Evolutionary conservation across 2,888 invertebrate genomes (phyloP), one percentile per base, ranked within the genome.

Genomic region (Priocnemis perturbator): DNA sequence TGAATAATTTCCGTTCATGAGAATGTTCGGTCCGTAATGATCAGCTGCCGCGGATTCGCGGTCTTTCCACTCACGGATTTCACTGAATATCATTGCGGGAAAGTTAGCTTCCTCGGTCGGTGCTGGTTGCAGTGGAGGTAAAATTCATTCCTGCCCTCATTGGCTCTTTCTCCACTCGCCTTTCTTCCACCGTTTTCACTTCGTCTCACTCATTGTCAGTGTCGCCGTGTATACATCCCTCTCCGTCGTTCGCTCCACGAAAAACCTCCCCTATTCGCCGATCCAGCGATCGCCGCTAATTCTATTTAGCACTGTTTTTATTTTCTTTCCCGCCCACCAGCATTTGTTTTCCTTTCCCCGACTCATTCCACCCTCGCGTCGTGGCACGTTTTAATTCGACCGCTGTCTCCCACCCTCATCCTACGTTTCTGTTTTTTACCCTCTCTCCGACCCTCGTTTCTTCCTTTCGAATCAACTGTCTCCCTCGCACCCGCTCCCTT

Each of bases 221-320:
- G 44, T 58, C 19, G 20, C 55, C 7, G 15, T 19, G 20, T n/a
- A 37, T 30, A 15, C 58, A 52, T 67, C 45, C 30, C 14, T 45
- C 55, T 52, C 7, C 19, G 14, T 2, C 21, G 21, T 15, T 44
- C 20, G 58, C 45, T 50, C 69, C 60, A 50, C 59, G 50, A 75
- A 76, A 74, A 11, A 1, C 14, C 14, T 37, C 37, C 37, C 7
- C 7, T 11, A 1, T 37, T 9, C 4, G 4, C 37, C 11, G 37
- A 37, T 11, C 4, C 37, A 9, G 1, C 67, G 67, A 56, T 59
- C 69, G 44, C 67, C 64, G 64, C 68, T 76, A 78, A 82, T 80
- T 80, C 71, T 69, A 79, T 81, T 80, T 77, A 69, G 58, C 60
- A 53, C 56, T 67, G 56, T 72, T 64, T 73, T 69, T 65, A 70